Evolutionary conservation across 1,140 invertebrate species (phyloP).

Genomic region (Dryas iulia): DNA sequence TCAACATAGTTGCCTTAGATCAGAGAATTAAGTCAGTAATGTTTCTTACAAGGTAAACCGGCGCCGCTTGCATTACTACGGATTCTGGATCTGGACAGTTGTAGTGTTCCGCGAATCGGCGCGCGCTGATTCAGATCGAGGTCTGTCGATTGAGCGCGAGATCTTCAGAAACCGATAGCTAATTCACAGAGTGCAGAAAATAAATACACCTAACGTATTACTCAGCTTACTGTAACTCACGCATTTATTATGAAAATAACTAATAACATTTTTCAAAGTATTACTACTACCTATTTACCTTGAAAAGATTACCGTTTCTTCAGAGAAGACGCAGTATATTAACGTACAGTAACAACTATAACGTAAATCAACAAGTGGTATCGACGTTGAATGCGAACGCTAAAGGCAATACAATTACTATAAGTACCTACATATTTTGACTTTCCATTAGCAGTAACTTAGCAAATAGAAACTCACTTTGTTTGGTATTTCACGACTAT

Average conservation of each 20-base stretch:
- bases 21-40: slow-evolving; percentile 4
- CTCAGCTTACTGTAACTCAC: too few relatives aligned
- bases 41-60: slow-evolving; percentile 23
- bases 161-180: slow-evolving; percentile 36
- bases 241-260: too few relatives aligned
- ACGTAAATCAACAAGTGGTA: slow-evolving; percentile 40
- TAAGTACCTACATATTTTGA: slow-evolving; percentile 50
- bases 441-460: slow-evolving; percentile 69
- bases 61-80: slow-evolving; percentile 20
- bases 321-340: slow-evolving; percentile 34
- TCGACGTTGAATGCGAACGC: slow-evolving; percentile 38
- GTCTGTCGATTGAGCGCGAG: slow-evolving; percentile 52
- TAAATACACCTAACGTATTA: not conserved
- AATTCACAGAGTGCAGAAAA: slow-evolving; percentile 5
- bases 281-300: not conserved
- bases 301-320: slow-evolving; percentile 5
- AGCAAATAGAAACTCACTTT: slow-evolving; percentile 33
- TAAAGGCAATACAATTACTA: slow-evolving; percentile 44
- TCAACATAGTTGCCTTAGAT: not conserved
- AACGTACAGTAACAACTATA: slow-evolving; percentile 32
- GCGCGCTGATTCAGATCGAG: slow-evolving; percentile 67
- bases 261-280: too few relatives aligned
- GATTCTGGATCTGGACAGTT: slow-evolving; percentile 13
- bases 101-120: slow-evolving; percentile 34
- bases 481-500: slow-evolving; percentile 26